Evolutionary conservation across 2,888 invertebrate genomes (phyloP).

Genomic region (Syrphus vitripennis): DNA sequence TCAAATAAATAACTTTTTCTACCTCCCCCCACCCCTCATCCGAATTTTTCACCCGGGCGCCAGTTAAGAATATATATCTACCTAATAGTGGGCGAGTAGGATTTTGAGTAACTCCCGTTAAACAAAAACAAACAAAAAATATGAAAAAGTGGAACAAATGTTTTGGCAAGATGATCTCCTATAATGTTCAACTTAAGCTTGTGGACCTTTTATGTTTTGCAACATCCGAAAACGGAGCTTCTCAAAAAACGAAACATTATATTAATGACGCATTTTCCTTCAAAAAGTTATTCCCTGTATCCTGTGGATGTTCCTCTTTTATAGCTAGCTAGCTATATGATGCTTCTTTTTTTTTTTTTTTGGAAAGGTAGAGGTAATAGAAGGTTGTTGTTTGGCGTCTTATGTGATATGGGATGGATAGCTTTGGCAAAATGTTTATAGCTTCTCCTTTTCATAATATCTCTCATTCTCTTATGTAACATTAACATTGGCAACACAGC

Average conservation of each 20-base stretch:
- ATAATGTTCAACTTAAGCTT: constrained; percentile 70
- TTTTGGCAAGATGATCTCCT: constrained; percentile 70
- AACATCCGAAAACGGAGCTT: constrained; percentile 56
- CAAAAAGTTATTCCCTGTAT: constrained; percentile 39
- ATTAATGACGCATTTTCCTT: constrained; percentile 69
- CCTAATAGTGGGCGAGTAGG: neutral
- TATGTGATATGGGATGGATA: constrained; percentile 51
- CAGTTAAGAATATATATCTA: neutral
- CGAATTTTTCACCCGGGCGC: constrained; percentile 7
- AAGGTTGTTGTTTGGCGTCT: constrained; percentile 22
- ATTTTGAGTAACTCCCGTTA: constrained; percentile 24
- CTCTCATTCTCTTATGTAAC: neutral
- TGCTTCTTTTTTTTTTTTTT: neutral
- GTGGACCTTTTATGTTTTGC: constrained; percentile 51
- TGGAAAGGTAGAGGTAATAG: neutral
- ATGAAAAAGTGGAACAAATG: constrained; percentile 69
- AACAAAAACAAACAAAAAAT: constrained; percentile 37
- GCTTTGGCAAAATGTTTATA: constrained; percentile 12
- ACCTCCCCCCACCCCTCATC: neutral
- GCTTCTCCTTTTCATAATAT: too few relatives aligned
- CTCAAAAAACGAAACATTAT: constrained; percentile 56
- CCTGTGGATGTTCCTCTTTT: constrained; percentile 22
- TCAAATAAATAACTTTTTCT: constrained; percentile 39
- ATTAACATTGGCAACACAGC: neutral
- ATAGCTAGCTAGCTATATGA: too few relatives aligned